Evolutionary conservation across 2,113 vertebrate species (phyloP), one percentile per base, ranked within the genome.

Genomic region (Dipodomys spectabilis): DNA sequence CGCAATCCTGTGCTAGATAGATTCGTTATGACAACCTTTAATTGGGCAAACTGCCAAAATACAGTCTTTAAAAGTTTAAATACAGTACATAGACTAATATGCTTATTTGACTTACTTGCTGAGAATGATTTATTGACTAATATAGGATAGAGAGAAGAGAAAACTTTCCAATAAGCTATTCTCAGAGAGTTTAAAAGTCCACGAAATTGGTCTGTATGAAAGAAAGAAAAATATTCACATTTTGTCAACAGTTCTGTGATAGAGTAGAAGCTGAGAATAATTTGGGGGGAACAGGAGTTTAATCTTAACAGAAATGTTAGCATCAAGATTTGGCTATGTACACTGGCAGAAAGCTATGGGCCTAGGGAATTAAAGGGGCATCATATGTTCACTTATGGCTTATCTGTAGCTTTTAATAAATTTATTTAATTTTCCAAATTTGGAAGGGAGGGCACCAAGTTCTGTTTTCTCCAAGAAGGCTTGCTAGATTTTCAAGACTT

Each of bases 11-110:
- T 19, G 82, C 44, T 35, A 92, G 67, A 92, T 39, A 90, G 81
- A 95, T 86, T 87, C 78, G 32, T n/a, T 85, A 84, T 86, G 95
- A 96, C 82, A 93, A 15, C 60, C 28, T 91, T 89, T 87, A 86
- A 92, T 74, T 94, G 85, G 88, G 93, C 90, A 84, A 57, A 10
- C 73, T 77, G 91, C 72, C 93, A 87, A 93, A 74, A 81, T 13
- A 28, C 39, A 89, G 85, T 49, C 86, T 89, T 30, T 65, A 85
- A 39, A 82, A 57, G 25, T 68, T 75, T 90, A 72, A 90, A 88
- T 27, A 45, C 7, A 87, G 68, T 44, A 60, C 18, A 92, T 6
- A 27, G 84, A 92, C 80, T 93, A 90, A 92, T 73, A 83, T 39
- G 68, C 60, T 90, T 93, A 74, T 82, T 94, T 89, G 89, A 94